Conservation (phyloP, 2,888 invertebrate species). For the Cheilosia vulpina region DNA sequence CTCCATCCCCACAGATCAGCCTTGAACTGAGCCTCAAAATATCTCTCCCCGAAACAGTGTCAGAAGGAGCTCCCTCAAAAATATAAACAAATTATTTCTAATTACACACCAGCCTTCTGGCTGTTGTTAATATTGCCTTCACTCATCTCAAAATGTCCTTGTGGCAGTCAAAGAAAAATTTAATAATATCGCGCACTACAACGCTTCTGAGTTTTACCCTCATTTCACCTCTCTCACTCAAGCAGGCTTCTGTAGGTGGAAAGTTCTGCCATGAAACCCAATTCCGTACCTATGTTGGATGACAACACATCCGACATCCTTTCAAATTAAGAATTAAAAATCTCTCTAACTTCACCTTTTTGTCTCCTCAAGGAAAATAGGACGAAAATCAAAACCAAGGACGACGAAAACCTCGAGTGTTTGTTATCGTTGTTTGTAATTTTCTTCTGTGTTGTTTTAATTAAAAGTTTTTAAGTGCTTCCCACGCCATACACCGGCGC, state of each 20-base stretch:
- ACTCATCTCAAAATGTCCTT: constrained; percentile 21
- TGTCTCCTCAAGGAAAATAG: not conserved
- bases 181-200: constrained; percentile 40
- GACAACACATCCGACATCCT: constrained; percentile 34
- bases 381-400: constrained; percentile 7
- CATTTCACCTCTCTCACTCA: constrained; percentile 8
- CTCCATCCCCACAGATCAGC: not conserved
- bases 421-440: constrained; percentile 14
- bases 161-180: constrained; percentile 48
- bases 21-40: not conserved
- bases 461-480: constrained; percentile 67
- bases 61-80: not conserved
- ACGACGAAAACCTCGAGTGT: constrained; percentile 19
- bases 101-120: constrained; percentile 15
- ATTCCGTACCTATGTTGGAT: constrained; percentile 1
- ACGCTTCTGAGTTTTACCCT: constrained; percentile 18
- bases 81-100: constrained; percentile 42
- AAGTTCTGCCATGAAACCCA: constrained; percentile 9
- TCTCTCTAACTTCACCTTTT: constrained; percentile 29
- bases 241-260: constrained; percentile 37
- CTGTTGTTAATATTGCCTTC: not conserved
- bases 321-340: constrained; percentile 43
- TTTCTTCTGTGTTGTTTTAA: constrained; percentile 63
- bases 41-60: not conserved
- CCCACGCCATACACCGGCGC: constrained; percentile 24